phyloP scores from a whole-genome alignment of 2,797 vertebrate genomes.

The Sphaeramia orbicularis region DNA sequence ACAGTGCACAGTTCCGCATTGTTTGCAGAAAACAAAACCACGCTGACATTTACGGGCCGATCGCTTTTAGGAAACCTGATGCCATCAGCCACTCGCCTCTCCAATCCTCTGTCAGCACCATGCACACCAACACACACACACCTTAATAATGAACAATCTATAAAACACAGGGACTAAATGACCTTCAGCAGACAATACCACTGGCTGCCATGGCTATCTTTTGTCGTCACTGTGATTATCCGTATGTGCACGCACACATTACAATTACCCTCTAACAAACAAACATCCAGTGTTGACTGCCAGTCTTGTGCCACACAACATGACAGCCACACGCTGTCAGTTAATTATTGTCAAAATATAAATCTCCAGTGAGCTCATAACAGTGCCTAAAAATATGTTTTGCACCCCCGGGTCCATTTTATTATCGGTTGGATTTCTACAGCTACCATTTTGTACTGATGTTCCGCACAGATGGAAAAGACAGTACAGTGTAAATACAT shows the following conservation, averaged over 20 bases:
- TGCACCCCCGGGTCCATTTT: constrained; percentile 4
- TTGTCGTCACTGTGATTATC: constrained; percentile 61
- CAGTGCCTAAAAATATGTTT: constrained; percentile 10
- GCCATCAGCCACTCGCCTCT: constrained; percentile 61
- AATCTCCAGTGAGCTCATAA: constrained; percentile 15
- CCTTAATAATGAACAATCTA: constrained; percentile 57
- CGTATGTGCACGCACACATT: constrained; percentile 1
- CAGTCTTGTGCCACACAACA: constrained; percentile 22
- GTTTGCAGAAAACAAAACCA: constrained; percentile 83
- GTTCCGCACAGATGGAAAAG: background rate
- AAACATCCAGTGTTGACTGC: constrained; percentile 19
- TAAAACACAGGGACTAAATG: constrained; percentile 62
- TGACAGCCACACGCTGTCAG: background rate
- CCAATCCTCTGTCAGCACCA: constrained; percentile 60
- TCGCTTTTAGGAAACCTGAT: constrained; percentile 59
- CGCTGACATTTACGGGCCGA: constrained; percentile 78
- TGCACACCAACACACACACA: constrained; percentile 11
- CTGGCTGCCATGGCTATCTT: constrained; percentile 51
- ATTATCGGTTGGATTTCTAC: constrained; percentile 35
- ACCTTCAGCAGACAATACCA: constrained; percentile 72
- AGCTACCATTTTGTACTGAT: background rate
- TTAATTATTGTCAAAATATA: constrained; percentile 40
- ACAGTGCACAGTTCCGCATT: constrained; percentile 77
- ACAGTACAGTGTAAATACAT: too few relatives aligned
- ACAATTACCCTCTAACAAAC: constrained; percentile 20